Percentiles rank a stretch among this genome's conserved stretches.
Conservation (phyloP, 2,888 invertebrate species). For the Ypsolopha sequella region DNA sequence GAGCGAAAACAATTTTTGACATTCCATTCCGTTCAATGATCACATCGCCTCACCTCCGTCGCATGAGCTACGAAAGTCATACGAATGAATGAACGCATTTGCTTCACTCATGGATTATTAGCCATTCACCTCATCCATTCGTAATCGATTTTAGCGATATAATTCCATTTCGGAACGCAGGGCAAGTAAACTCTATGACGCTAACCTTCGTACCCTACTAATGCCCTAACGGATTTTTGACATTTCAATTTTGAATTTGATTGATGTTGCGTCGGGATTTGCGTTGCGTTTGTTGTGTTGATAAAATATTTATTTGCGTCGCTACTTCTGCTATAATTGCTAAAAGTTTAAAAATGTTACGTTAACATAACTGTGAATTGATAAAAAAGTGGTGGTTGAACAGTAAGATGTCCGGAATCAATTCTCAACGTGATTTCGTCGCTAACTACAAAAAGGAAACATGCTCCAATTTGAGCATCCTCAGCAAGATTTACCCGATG, state of each 20-base stretch:
- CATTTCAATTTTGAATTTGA: conserved; percentile 8
- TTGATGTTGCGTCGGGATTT: not conserved
- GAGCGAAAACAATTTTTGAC: too few species aligned
- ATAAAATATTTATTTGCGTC: not conserved
- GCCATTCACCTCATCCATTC: too few species aligned
- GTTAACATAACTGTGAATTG: not conserved
- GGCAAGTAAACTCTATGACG: too few species aligned
- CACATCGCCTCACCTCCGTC: too few species aligned
- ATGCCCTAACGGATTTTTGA: conserved; percentile 17
- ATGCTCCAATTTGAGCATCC: conserved; percentile 30
- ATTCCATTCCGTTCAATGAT: too few species aligned
- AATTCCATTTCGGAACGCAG: too few species aligned
- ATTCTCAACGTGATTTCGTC: conserved; percentile 37
- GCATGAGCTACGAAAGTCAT: too few species aligned
- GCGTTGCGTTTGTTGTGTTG: not conserved
- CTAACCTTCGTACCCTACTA: too few species aligned
- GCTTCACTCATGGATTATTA: too few species aligned
- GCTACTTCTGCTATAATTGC: not conserved
- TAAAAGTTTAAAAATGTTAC: not conserved
- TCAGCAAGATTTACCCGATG: conserved; percentile 40
- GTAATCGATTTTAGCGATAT: too few species aligned
- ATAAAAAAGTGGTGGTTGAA: not conserved
- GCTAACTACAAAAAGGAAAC: conserved; percentile 42
- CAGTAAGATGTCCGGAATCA: conserved; percentile 19
- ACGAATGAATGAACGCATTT: too few species aligned